A percentile compares a stretch with the other conserved stretches of the same genome.
Evolutionary conservation across 2,797 vertebrate genomes (phyloP).

Genomic region (Sebastes miniatus): DNA sequence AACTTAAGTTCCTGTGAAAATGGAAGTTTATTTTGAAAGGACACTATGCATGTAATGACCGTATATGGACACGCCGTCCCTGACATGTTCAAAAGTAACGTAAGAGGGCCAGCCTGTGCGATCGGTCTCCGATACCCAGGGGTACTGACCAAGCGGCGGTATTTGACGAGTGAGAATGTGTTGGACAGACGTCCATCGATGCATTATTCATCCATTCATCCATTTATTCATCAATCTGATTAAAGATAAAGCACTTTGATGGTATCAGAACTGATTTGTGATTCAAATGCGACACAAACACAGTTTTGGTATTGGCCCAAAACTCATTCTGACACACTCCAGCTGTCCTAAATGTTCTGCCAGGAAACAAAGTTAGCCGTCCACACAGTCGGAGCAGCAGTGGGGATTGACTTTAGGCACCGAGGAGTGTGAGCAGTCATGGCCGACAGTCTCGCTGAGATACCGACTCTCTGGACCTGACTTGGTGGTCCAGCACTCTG

Average conservation of each 20-base stretch:
- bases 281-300: background rate
- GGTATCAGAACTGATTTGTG: background rate
- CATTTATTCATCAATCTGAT: background rate
- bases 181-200: background rate
- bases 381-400: background rate
- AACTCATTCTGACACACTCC: background rate
- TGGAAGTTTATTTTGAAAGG: too few species aligned
- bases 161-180: too few species aligned
- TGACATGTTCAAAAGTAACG: too few species aligned
- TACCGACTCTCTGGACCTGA: conserved; percentile 1
- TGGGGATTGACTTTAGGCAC: conserved; percentile 9
- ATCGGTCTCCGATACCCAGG: too few species aligned
- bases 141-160: too few species aligned
- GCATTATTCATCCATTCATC: background rate
- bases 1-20: too few species aligned
- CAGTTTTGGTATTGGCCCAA: background rate
- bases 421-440: conserved; percentile 19
- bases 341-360: conserved; percentile 16
- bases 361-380: background rate
- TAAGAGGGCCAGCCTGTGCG: too few species aligned
- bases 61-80: too few species aligned
- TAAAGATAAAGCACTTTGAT: background rate
- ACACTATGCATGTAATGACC: too few species aligned
- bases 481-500: conserved; percentile 20
- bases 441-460: conserved; percentile 9